Evolutionary conservation across 2,797 vertebrate genomes (phyloP), one percentile per base, ranked within the genome.

Genomic region (Notamacropus eugenii): DNA sequence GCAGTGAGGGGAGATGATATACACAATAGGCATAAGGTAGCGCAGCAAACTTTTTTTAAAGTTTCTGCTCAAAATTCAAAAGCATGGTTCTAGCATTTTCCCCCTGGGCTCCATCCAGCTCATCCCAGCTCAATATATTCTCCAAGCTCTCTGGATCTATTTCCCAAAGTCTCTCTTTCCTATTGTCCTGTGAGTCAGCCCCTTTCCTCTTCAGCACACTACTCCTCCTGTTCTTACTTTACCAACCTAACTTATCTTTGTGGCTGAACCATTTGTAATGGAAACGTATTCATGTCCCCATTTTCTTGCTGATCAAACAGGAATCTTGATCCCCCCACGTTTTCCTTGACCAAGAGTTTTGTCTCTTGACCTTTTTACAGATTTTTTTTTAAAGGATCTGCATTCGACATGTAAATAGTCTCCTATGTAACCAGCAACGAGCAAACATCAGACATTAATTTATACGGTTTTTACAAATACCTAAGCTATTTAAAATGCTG

Each of bases 381-480:
- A 94, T 34, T 57, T 67, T 96, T 96, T 94, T 57, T 82, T n/a
- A 59, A 91, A 11, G 22, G 40, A 92, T 93, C 92, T 92, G 94
- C 97, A 96, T 91, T 95, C 96, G 96, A 93, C 91, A 55, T 95
- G 96, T 98, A 96, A 98, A 98, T 67, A 95, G 91, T 98, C 97
- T 97, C 92, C 97, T 98, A 97, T 99, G 99, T 98, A 98, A 98
- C 97, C 98, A 98, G 98, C 98, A 98, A 98, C 98, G 98, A 98
- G 98, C 98, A 97, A 98, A 98, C 98, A 98, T 96, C 98, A 98
- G 98, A 98, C 98, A 98, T 98, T 98, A 98, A 99, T 99, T 99
- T 99, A 98, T 99, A 99, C 98, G 97, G 98, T 98, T 98, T 98
- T 98, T 98, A 98, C 98, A 99, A 99, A 99, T 99, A 99, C 99